A percentile compares a stretch with the other conserved stretches of the same genome.
phyloP scores from a whole-genome alignment of 2,888 invertebrate genomes.

The Erebia palarica region DNA sequence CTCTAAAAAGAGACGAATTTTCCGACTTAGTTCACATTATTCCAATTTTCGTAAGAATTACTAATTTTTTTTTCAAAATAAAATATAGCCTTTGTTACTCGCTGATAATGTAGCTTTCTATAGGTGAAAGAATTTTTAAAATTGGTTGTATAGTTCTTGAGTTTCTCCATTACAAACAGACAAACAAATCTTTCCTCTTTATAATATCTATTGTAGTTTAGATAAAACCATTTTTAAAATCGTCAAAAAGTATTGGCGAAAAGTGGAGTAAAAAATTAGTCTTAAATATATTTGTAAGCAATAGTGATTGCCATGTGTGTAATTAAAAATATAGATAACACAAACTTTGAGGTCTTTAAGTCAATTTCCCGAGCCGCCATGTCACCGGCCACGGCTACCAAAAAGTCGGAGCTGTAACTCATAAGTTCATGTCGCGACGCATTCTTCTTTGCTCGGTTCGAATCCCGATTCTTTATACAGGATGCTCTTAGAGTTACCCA shows the following conservation, averaged over 20 bases:
- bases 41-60: no score
- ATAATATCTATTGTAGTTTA: no score
- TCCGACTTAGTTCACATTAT: no score
- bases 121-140: no score
- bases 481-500: slow-evolving; percentile 40
- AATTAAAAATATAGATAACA: slow-evolving; percentile 31
- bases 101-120: no score
- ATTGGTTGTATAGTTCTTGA: no score
- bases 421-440: slow-evolving; percentile 73
- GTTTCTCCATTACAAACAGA: no score
- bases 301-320: slow-evolving; percentile 5
- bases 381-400: slow-evolving; percentile 55
- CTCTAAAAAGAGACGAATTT: no score
- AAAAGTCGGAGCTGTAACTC: slow-evolving; percentile 65
- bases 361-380: slow-evolving; percentile 55
- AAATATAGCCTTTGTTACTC: no score
- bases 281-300: background rate
- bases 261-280: no score
- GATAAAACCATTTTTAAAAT: background rate
- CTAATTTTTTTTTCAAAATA: no score
- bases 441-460: slow-evolving; percentile 61
- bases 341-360: slow-evolving; percentile 32
- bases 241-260: background rate
- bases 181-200: no score
- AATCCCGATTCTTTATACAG: slow-evolving; percentile 56